Conservation (phyloP, 2,113 vertebrate genomes). For the Protobothrops flavoviridis region DNA sequence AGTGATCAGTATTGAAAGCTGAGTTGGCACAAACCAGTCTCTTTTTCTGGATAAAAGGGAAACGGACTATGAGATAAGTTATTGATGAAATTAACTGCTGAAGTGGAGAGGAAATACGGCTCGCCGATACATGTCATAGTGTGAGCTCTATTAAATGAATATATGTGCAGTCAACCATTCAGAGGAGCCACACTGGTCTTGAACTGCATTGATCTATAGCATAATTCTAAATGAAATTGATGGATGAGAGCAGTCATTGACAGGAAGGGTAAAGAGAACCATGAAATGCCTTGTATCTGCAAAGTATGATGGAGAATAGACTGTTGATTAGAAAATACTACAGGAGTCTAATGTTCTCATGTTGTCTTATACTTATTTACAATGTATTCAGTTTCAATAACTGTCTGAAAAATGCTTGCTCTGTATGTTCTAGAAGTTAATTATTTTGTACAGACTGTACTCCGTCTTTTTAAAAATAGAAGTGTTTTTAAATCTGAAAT, state of each 20-base stretch:
- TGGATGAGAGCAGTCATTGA: conserved; percentile 87
- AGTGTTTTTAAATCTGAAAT: background rate
- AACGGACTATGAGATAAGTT: conserved; percentile 67
- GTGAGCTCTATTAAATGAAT: conserved; percentile 73
- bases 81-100: conserved; percentile 75
- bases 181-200: conserved; percentile 76
- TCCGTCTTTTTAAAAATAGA: background rate
- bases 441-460: background rate
- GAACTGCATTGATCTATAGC: conserved; percentile 88
- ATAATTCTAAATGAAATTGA: conserved; percentile 93
- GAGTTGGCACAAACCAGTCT: conserved; percentile 59
- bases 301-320: conserved; percentile 81
- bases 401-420: conserved; percentile 12
- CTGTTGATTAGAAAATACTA: conserved; percentile 64
- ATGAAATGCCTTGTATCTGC: conserved; percentile 80
- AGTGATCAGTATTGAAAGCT: conserved; percentile 65
- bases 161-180: conserved; percentile 67
- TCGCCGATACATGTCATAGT: conserved; percentile 69
- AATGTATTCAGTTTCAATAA: background rate
- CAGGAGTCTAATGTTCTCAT: background rate
- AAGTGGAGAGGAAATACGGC: conserved; percentile 72
- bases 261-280: conserved; percentile 88
- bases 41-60: conserved; percentile 65
- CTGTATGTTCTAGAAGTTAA: conserved; percentile 26
- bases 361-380: conserved; percentile 22